Base-by-base conservation (phyloP, 2,888 invertebrate genomes). In the Gari tellinella region DNA sequence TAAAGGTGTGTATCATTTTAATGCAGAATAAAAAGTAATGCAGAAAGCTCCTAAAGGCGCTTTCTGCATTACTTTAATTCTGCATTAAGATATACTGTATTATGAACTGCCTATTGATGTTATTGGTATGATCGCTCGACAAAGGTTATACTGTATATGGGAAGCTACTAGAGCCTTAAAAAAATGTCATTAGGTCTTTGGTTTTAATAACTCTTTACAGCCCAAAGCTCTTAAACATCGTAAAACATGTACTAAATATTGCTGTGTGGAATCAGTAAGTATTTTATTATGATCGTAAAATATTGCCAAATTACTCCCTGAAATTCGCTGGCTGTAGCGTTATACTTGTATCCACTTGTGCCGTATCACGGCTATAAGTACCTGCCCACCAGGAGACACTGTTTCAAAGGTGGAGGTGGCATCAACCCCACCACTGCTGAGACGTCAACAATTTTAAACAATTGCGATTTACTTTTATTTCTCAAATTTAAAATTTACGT, bases 241-340 rank as follows among this genome's bases (percentile, higher is more conserved):
- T 78, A 73, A 72, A 78, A 78, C 61, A 51, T 72, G 77, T 65
- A 78, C 77, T 73, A 66, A 62, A 64, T 67, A 63, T 67, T 74
- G 73, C 70, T 65, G 49, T 61, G 23, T 60, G 40, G 46, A 57
- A 66, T 67, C 64, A 69, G 62, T 62, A 67, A 69, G 73, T 70
- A 74, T 78, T 78, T 78, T 78, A 74, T 68, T 67, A 67, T 70
- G 56, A 72, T 78, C 78, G 62, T 78, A 78, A 78, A 78, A 70
- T 60, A 74, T 64, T 55, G 78, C 62, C 31, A 70, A 70, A 66
- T 73, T 69, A 65, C 69, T 69, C 57, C 56, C 40, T 49, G 66
- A 58, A 58, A 61, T 38, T 57, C 37, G 26, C 60, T 61, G 31
- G 40, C 14, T 49, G 25, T 41, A 55, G 72, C 41, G 31, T 72